Evolutionary conservation across 2,888 invertebrate genomes (phyloP).

Genomic region (Calameuta filiformis): DNA sequence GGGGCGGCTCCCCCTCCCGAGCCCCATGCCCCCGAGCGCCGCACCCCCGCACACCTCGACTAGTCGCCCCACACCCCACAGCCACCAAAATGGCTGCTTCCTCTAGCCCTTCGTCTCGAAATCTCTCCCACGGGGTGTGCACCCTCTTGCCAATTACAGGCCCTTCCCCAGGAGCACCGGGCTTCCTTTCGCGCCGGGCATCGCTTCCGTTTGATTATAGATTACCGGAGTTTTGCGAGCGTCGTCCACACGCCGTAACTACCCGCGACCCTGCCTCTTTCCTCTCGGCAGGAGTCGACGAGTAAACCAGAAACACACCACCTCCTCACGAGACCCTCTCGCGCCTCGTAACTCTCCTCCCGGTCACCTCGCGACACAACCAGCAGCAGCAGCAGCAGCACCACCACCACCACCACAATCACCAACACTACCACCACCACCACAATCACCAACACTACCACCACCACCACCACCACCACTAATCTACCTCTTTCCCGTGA

Average conservation of each 20-base stretch:
- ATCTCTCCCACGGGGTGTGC: constrained; percentile 36
- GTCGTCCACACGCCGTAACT: constrained; percentile 13
- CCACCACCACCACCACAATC: too few species aligned
- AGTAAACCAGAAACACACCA: too few species aligned
- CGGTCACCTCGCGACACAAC: constrained; percentile 20
- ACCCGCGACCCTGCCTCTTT: constrained; percentile 15
- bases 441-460: too few species aligned
- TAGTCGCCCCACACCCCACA: constrained; percentile 42
- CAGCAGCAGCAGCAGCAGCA: constrained; percentile 17
- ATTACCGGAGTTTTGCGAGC: constrained; percentile 12
- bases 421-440: background rate
- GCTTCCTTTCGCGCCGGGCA: constrained; percentile 14
- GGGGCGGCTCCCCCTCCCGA: constrained; percentile 74
- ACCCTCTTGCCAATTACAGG: constrained; percentile 27
- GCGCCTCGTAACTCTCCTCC: constrained; percentile 17
- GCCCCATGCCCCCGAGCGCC: constrained; percentile 69
- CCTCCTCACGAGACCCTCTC: constrained; percentile 17
- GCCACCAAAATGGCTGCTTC: constrained; percentile 62
- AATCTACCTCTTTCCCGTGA: constrained; percentile 1
- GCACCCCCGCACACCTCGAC: constrained; percentile 56
- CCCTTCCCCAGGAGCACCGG: constrained; percentile 17
- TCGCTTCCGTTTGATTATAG: constrained; percentile 14
- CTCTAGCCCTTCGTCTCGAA: constrained; percentile 30
- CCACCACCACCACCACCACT: too few species aligned
- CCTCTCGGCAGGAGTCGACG: constrained; percentile 13